phyloP scores from a whole-genome alignment of 1,140 invertebrate genomes.

The Nasonia giraulti region DNA sequence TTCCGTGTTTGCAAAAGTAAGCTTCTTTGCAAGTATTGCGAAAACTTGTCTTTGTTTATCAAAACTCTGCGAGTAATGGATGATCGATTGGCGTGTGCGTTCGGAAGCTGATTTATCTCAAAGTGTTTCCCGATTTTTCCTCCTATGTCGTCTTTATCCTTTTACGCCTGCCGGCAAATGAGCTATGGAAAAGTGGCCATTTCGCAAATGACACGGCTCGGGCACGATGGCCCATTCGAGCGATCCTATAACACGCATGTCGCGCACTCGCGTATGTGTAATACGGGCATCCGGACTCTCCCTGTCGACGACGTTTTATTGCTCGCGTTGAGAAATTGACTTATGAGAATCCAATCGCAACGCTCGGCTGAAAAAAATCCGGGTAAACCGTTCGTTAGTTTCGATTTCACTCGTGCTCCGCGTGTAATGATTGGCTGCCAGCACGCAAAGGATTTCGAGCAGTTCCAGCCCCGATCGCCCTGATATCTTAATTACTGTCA shows the following conservation, averaged over 20 bases:
- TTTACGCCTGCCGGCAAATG: not conserved
- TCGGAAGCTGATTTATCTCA: not conserved
- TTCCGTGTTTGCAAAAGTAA: too few species aligned
- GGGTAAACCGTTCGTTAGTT: not conserved
- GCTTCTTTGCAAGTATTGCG: too few species aligned
- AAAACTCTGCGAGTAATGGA: too few species aligned
- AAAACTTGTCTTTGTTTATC: too few species aligned
- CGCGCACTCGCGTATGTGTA: not conserved
- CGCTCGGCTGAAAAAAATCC: not conserved
- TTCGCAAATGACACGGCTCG: constrained; percentile 4
- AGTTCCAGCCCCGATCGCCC: too few species aligned
- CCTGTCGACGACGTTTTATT: not conserved
- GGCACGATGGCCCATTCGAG: not conserved
- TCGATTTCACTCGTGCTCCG: not conserved
- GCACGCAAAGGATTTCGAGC: too few species aligned
- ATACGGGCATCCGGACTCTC: not conserved
- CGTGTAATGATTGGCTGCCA: too few species aligned
- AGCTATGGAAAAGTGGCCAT: not conserved
- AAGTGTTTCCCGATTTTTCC: not conserved
- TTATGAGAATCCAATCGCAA: constrained; percentile 40
- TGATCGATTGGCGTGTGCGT: too few species aligned
- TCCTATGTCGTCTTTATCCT: not conserved
- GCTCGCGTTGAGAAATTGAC: not conserved
- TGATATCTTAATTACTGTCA: too few species aligned
- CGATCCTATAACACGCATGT: not conserved